Evolutionary conservation across 2,113 vertebrate species (phyloP).

Genomic region (Drymodes brunneopygia): DNA sequence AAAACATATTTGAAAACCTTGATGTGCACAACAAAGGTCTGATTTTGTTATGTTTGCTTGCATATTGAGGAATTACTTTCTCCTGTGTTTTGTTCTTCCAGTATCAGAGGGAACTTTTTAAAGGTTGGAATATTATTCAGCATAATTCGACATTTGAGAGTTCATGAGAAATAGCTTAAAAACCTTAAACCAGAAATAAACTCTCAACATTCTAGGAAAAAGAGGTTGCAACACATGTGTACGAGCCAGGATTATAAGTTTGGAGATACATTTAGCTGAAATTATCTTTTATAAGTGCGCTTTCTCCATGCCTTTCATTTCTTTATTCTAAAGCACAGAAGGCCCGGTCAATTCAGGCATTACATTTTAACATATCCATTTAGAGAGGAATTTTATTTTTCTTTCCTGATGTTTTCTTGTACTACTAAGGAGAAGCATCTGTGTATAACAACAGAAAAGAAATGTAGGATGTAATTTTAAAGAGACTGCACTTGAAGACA

Average conservation of each 20-base stretch:
- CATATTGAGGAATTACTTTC: background rate
- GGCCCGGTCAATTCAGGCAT: background rate
- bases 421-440: background rate
- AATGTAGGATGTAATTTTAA: background rate
- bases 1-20: background rate
- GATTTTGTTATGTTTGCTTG: background rate
- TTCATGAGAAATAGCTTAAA: background rate
- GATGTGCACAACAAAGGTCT: background rate
- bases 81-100: background rate
- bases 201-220: background rate
- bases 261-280: background rate
- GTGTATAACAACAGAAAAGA: background rate
- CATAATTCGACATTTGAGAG: background rate
- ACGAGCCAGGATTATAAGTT: background rate
- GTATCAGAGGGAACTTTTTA: background rate
- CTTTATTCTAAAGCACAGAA: background rate
- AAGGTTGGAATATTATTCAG: background rate
- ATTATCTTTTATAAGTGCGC: background rate
- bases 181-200: background rate
- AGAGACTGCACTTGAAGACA: background rate
- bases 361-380: background rate
- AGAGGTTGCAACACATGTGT: background rate
- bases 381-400: background rate
- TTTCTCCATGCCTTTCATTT: background rate
- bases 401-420: background rate